Percentiles rank a stretch among this genome's conserved stretches.
Evolutionary conservation across 2,797 vertebrate genomes (phyloP).

Genomic region (Cheirogaleus major): DNA sequence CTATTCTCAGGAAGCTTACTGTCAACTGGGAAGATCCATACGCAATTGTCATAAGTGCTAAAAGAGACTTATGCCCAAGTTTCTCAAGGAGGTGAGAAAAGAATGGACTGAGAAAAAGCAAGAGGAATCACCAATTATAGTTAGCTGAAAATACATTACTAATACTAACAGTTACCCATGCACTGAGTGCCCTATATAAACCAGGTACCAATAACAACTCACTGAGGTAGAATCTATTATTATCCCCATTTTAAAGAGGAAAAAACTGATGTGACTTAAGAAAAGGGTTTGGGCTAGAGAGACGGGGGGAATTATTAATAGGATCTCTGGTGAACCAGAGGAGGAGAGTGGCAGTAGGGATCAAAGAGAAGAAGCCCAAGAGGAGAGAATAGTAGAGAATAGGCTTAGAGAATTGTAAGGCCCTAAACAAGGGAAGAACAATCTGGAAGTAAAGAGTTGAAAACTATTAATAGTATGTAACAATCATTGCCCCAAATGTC

Average conservation of each 20-base stretch:
- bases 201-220: neutral
- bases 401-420: neutral
- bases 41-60: neutral
- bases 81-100: neutral
- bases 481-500: neutral
- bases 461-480: neutral
- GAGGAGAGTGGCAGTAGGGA: no score
- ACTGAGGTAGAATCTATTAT: neutral
- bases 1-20: neutral
- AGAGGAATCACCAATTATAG: neutral
- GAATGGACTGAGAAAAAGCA: neutral
- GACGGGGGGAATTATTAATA: no score
- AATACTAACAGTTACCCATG: neutral
- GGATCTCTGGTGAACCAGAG: no score
- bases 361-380: no score
- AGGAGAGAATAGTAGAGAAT: no score
- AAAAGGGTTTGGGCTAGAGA: no score
- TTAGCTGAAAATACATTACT: neutral
- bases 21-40: accelerated
- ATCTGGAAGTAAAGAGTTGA: neutral
- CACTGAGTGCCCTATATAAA: neutral
- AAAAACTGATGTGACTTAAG: neutral
- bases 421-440: neutral
- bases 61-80: neutral
- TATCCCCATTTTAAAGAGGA: neutral